Conservation (phyloP, 2,888 invertebrate genomes). For the Drosophila falleni region DNA sequence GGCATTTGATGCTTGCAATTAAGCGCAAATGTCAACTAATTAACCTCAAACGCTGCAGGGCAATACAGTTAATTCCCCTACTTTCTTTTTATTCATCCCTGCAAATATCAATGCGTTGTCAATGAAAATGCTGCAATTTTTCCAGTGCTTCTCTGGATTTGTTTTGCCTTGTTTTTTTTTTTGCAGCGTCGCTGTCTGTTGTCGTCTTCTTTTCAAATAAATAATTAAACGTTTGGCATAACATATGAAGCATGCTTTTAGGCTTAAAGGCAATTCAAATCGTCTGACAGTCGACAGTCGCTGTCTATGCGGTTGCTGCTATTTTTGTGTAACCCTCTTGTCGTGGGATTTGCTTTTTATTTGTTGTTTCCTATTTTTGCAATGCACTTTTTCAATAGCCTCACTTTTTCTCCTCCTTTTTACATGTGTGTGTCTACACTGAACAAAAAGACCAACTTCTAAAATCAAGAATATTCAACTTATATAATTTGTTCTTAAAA, state of each 20-base stretch:
- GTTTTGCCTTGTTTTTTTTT: slow-evolving; percentile 4
- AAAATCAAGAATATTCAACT: too few relatives aligned
- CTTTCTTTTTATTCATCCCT: not conserved
- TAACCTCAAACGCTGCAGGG: slow-evolving; percentile 68
- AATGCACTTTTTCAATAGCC: slow-evolving; percentile 74
- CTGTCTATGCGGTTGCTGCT: slow-evolving; percentile 48
- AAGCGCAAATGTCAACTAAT: slow-evolving; percentile 84
- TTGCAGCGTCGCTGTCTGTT: slow-evolving; percentile 23
- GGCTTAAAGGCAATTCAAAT: slow-evolving; percentile 69
- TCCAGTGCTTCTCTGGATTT: slow-evolving; percentile 21
- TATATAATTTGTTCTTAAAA: too few relatives aligned
- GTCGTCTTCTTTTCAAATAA: slow-evolving; percentile 78
- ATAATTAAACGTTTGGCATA: slow-evolving; percentile 84
- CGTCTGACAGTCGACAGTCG: slow-evolving; percentile 46
- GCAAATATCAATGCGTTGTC: slow-evolving; percentile 21
- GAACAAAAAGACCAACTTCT: too few relatives aligned
- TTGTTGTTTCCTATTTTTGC: slow-evolving; percentile 46
- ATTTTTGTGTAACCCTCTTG: slow-evolving; percentile 23
- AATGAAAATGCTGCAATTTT: slow-evolving; percentile 50
- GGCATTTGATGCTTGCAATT: slow-evolving; percentile 71
- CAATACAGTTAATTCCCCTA: not conserved
- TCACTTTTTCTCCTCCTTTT: not conserved
- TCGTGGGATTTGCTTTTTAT: slow-evolving; percentile 5
- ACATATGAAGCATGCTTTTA: slow-evolving; percentile 81
- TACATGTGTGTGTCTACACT: slow-evolving; percentile 14